Percentiles rank a stretch among this genome's conserved stretches.
Evolutionary conservation across 2,797 vertebrate genomes (phyloP).

Genomic region (Cuculus canorus): DNA sequence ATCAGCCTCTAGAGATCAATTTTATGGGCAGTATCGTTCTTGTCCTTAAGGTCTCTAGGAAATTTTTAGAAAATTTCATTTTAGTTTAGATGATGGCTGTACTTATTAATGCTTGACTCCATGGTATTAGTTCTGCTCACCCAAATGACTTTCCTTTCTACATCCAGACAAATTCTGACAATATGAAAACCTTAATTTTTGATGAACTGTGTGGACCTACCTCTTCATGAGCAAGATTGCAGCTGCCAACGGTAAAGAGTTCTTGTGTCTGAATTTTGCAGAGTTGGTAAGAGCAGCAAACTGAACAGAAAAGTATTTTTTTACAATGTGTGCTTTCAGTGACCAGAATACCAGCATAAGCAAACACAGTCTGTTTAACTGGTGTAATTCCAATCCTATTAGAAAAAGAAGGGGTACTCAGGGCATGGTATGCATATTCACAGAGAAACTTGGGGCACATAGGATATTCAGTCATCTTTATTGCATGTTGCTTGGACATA

Average conservation of each 20-base stretch:
- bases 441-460: background rate
- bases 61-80: background rate
- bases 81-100: background rate
- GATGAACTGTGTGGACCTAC: background rate
- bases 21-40: background rate
- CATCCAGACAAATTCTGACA: background rate
- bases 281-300: background rate
- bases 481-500: background rate
- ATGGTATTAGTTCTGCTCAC: background rate
- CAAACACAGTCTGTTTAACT: background rate
- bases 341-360: background rate
- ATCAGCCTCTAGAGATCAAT: background rate
- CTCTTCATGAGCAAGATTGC: background rate
- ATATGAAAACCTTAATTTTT: background rate
- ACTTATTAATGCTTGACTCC: background rate
- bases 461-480: background rate
- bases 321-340: background rate
- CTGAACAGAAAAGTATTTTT: background rate
- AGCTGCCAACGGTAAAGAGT: background rate
- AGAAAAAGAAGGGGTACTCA: background rate
- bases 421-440: background rate
- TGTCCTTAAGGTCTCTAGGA: background rate
- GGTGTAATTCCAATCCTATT: background rate
- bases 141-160: background rate
- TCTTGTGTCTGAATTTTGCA: background rate